Evolutionary conservation across 1,140 invertebrate species (phyloP).

Genomic region (Lucilia cuprina): DNA sequence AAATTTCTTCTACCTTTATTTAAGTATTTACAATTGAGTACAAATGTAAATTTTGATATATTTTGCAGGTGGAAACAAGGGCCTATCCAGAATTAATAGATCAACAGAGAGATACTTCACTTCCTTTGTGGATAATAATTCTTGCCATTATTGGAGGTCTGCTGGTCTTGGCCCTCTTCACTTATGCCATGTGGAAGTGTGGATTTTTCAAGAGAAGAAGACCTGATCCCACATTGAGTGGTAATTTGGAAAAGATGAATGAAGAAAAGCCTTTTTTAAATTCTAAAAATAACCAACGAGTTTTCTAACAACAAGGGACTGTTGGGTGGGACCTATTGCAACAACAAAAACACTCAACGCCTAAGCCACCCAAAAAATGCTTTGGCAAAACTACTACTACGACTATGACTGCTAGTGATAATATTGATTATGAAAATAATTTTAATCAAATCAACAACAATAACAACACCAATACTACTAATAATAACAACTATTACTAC

Average conservation of each 20-base stretch:
- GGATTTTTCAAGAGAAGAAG: slow-evolving; percentile 89
- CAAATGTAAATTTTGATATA: background rate
- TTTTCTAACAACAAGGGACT: slow-evolving; percentile 62
- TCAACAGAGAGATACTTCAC: slow-evolving; percentile 71
- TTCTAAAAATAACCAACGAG: slow-evolving; percentile 48
- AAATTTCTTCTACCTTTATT: too few species aligned
- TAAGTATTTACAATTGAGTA: too few species aligned
- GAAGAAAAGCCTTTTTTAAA: slow-evolving; percentile 68
- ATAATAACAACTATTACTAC: slow-evolving; percentile 34
- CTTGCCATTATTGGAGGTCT: slow-evolving; percentile 80
- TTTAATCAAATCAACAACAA: slow-evolving; percentile 28
- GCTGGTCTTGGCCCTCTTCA: slow-evolving; percentile 77
- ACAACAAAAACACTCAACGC: slow-evolving; percentile 42
- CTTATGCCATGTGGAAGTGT: slow-evolving; percentile 81
- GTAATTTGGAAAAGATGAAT: slow-evolving; percentile 80
- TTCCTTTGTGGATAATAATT: slow-evolving; percentile 85
- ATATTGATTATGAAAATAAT: slow-evolving; percentile 8
- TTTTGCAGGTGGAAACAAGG: slow-evolving; percentile 75
- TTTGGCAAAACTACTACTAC: slow-evolving; percentile 25
- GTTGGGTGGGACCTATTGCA: slow-evolving; percentile 60
- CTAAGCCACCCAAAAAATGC: slow-evolving; percentile 45
- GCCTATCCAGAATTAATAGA: slow-evolving; percentile 80
- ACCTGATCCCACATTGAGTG: slow-evolving; percentile 81
- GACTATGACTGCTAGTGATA: slow-evolving; percentile 2
- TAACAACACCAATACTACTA: slow-evolving; percentile 23